Evolutionary conservation across 2,797 vertebrate genomes (phyloP).

Genomic region (Pseudochirops corinnae): DNA sequence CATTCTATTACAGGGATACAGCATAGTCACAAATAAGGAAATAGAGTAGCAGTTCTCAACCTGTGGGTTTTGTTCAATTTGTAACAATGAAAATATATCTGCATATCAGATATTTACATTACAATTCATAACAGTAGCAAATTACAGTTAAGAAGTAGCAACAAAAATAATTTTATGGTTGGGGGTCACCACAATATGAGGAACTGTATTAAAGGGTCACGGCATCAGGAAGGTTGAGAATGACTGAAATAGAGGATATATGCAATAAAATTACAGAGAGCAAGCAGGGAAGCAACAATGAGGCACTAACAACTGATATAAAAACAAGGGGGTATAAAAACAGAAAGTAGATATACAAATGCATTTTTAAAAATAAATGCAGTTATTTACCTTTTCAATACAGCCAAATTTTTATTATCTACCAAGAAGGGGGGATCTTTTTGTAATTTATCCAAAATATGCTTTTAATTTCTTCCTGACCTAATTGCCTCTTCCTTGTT

Average conservation of each 20-base stretch:
- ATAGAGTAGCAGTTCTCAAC: background rate
- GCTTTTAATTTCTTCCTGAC: constrained; percentile 59
- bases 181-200: no score
- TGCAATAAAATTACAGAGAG: background rate
- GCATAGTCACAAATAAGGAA: background rate
- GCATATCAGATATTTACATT: no score
- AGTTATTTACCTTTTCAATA: background rate
- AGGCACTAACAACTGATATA: background rate
- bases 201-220: no score
- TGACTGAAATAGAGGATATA: background rate
- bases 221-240: no score
- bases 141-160: no score
- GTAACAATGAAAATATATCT: no score
- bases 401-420: constrained; percentile 30
- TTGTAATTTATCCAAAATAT: constrained; percentile 33
- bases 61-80: no score
- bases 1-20: background rate
- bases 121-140: no score
- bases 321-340: background rate
- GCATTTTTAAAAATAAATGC: constrained; percentile 1
- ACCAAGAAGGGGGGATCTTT: background rate
- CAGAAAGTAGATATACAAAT: background rate
- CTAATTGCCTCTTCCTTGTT: constrained; percentile 41
- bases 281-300: background rate
- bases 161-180: no score